Base-by-base conservation (phyloP, 1,140 invertebrate species). In the Schlechtendalia chinensis region DNA sequence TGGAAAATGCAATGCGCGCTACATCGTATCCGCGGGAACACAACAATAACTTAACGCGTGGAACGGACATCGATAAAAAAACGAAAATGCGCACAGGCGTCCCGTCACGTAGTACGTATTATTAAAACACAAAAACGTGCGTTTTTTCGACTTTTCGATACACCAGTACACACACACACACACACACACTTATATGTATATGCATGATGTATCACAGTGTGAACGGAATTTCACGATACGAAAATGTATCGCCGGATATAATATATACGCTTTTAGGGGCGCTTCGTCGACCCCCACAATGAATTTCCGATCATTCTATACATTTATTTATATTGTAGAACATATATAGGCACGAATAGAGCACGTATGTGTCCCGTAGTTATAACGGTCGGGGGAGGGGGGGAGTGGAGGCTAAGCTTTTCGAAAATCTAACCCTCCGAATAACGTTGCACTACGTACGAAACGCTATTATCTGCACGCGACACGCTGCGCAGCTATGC, bases 71-170 rank as follows among this genome's bases (percentile, higher is more conserved):
- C 19, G 22, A 69, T 14, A 39, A 69, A 22, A 69, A 69, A 24
- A n/a, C n/a, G n/a, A 27, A 16, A 69, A 69, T 39, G 12, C 39
- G 39, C 22, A 45, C 14, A 29, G n/a, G 16, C 67, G 6, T 0
- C 14, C 22, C 67, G 22, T 69, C 65, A 69, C 65, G 65, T 69
- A 69, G n/a, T 47, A 1, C 65, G n/a, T n/a, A n/a, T n/a, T n/a
- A n/a, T n/a, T n/a, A n/a, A n/a, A n/a, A n/a, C n/a, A 5, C 22
- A 27, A 12, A 0, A 22, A 67, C n/a, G 47, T 69, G 65, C 39
- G 47, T 69, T 69, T 69, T 50, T 69, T 50, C 5, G 47, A 69
- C 39, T 69, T 69, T 45, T 6, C 39, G 39, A 69, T 69, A 69
- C n/a, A n/a, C n/a, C n/a, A n/a, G n/a, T n/a, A n/a, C n/a, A n/a